Conservation (phyloP, 2,888 invertebrate genomes). For the Cordilura impudica region DNA sequence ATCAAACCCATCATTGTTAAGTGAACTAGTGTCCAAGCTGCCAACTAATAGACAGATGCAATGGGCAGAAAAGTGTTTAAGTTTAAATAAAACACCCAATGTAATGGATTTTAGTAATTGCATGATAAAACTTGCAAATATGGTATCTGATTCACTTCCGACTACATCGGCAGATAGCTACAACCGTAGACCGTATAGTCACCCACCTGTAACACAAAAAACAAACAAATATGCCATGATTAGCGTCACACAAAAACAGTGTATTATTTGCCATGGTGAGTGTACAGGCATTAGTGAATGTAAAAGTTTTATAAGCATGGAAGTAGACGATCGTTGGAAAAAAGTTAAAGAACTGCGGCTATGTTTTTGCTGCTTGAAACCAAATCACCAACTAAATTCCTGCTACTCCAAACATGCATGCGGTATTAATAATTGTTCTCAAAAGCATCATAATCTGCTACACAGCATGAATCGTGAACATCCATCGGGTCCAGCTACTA, state of each 20-base stretch:
- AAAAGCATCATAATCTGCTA: too few species aligned
- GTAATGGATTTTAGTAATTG: conserved; percentile 2
- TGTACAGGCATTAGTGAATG: too few species aligned
- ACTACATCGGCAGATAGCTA: background rate
- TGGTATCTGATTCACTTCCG: background rate
- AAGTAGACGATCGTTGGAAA: background rate
- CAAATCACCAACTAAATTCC: background rate
- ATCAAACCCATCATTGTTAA: conserved; percentile 12
- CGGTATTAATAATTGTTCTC: too few species aligned
- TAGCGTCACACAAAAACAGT: too few species aligned
- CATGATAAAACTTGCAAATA: background rate
- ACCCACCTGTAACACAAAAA: background rate
- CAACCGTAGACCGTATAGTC: background rate
- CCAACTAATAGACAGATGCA: conserved; percentile 18
- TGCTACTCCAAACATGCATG: background rate
- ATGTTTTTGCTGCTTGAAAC: too few species aligned
- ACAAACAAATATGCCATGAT: background rate
- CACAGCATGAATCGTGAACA: background rate
- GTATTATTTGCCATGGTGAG: background rate
- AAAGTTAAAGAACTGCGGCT: background rate
- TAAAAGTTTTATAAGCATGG: background rate
- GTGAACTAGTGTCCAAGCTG: conserved; percentile 25
- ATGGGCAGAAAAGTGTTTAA: conserved; percentile 17
- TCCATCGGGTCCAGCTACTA: too few species aligned
- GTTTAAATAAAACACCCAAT: background rate